Evolutionary conservation across 2,797 vertebrate species (phyloP), one percentile per base, ranked within the genome.

Genomic region (Bovichtus variegatus): DNA sequence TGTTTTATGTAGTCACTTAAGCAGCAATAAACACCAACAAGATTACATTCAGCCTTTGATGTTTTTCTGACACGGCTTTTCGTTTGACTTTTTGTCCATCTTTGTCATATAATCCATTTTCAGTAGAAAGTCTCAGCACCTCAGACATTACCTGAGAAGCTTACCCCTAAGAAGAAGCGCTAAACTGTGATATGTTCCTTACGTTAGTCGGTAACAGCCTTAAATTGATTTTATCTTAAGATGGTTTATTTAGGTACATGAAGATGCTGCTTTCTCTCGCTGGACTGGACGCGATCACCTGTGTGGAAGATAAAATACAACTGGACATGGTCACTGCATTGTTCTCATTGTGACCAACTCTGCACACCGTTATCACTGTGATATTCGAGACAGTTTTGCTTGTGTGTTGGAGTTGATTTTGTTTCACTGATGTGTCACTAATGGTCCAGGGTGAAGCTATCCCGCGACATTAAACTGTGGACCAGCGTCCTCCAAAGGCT

Each of bases 311-410:
- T 79, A 74, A 58, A 74, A 74, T 6, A 34, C 59, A 82, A 15
- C 50, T 25, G 53, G 53, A 77, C 71, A 41, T 23, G 49, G 71
- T 66, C 16, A 25, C 27, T 81, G 70, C 71, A 59, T 43, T 69
- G 63, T 72, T 80, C 11, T 68, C n/a, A 58, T 67, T 83, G 77
- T 84, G 70, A 81, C 54, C 40, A 73, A 18, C 74, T 70, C 72
- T 81, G 40, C 77, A 73, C 79, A 89, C 92, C 91, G 34, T 38
- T 76, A 82, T 84, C 92, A 93, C 92, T 93, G 92, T 94, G 92
- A 93, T 67, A 79, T 80, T 71, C 27, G 27, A 51, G 72, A 67
- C 43, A 60, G 34, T 75, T 71, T 44, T 70, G 27, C 47, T 34
- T 76, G 38, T 71, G 55, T 78, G 51, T 80, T 71, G 57, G 53